Evolutionary conservation across 1,140 invertebrate species (phyloP).

Genomic region (Drosophila navojoa): DNA sequence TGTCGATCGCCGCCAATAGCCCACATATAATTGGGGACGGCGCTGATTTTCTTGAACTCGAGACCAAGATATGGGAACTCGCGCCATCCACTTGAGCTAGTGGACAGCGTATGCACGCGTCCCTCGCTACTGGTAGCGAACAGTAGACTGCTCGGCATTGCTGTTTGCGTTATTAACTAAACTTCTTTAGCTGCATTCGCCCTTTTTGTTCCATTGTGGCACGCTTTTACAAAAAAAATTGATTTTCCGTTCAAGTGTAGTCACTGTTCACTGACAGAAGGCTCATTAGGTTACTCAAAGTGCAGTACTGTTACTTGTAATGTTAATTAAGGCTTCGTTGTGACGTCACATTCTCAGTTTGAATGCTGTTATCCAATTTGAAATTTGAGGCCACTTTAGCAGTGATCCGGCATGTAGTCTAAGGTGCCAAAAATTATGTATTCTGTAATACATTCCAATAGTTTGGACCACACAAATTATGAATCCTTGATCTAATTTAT

Average conservation of each 20-base stretch:
- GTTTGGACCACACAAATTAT: no score
- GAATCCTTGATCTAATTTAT: no score
- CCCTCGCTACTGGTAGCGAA: conserved; percentile 95
- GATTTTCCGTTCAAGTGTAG: conserved; percentile 48
- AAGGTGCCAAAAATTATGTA: no score
- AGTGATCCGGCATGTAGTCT: no score
- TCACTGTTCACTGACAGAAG: background rate
- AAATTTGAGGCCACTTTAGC: no score
- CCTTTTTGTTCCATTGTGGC: conserved; percentile 40
- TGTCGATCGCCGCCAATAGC: conserved; percentile 96
- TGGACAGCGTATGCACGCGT: conserved; percentile 91
- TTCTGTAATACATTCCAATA: no score
- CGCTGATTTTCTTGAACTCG: conserved; percentile 94
- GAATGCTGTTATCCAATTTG: no score
- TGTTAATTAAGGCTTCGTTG: no score
- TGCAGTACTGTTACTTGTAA: no score
- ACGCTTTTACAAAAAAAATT: conserved; percentile 38
- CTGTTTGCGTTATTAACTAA: conserved; percentile 7
- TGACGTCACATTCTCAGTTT: no score
- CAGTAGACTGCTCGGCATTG: conserved; percentile 90
- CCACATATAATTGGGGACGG: conserved; percentile 93
- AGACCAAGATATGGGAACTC: conserved; percentile 93
- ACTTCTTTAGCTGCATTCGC: conserved; percentile 7
- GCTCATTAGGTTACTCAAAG: no score
- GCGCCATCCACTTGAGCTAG: conserved; percentile 91